Conservation (phyloP, 2,113 vertebrate species). For the Ramphastos sulfuratus region DNA sequence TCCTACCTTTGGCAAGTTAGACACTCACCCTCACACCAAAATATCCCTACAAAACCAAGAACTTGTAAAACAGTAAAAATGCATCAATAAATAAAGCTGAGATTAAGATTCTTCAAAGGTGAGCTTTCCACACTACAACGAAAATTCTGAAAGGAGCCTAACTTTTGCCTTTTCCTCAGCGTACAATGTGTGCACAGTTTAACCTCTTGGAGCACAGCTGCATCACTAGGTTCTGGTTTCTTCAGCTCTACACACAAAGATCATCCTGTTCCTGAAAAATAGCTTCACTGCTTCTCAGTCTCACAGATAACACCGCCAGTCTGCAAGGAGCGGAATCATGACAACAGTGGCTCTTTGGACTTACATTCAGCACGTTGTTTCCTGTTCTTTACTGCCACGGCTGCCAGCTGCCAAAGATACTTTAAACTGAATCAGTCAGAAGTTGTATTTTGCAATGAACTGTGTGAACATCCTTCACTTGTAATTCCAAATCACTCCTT, state of each 20-base stretch:
- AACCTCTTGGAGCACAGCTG: constrained; percentile 68
- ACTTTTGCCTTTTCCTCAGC: background rate
- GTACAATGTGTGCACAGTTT: constrained; percentile 38
- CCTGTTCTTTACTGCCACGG: constrained; percentile 60
- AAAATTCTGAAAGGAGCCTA: background rate
- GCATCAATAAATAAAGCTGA: background rate
- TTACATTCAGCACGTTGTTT: constrained; percentile 51
- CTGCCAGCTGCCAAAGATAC: constrained; percentile 60
- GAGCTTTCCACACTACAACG: background rate
- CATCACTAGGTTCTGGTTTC: background rate
- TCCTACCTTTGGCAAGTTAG: background rate
- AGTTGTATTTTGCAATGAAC: constrained; percentile 34
- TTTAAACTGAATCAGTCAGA: constrained; percentile 41
- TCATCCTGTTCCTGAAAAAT: constrained; percentile 65
- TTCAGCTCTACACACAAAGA: constrained; percentile 71
- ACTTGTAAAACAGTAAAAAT: background rate
- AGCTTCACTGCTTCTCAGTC: background rate
- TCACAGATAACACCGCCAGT: constrained; percentile 53
- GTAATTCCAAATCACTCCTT: constrained; percentile 41
- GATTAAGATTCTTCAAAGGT: background rate
- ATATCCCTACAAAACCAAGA: background rate
- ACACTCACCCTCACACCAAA: background rate
- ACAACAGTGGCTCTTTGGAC: constrained; percentile 47
- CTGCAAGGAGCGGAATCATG: constrained; percentile 15
- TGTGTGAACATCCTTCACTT: constrained; percentile 52